phyloP scores from a whole-genome alignment of 1,140 invertebrate genomes.

The Amphibalanus amphitrite region DNA sequence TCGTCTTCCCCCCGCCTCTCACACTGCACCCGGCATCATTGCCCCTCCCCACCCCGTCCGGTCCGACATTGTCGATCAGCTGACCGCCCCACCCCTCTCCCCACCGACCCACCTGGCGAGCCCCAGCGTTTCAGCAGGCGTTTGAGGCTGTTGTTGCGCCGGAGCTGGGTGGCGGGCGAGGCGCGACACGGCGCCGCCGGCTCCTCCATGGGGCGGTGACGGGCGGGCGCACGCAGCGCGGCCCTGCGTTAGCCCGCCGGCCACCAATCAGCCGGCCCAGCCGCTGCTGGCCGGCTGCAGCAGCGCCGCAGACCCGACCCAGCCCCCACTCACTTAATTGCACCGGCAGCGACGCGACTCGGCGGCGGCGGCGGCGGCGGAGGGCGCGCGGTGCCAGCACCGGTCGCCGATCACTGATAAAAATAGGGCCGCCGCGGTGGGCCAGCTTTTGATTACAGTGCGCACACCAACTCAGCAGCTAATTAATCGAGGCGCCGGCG shows the following conservation, averaged over 20 bases:
- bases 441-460: background rate
- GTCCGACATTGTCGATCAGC: no score
- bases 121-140: conserved; percentile 32
- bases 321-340: background rate
- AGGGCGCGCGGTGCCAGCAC: background rate
- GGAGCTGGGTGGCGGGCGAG: conserved; percentile 25
- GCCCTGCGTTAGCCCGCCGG: no score
- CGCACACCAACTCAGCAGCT: conserved; percentile 13
- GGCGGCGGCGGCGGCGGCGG: no score
- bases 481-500: background rate
- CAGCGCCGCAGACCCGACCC: background rate
- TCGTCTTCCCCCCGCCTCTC: no score
- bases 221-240: conserved; percentile 14
- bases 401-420: conserved; percentile 17
- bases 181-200: conserved; percentile 17
- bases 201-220: background rate
- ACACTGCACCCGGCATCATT: no score
- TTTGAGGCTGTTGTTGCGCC: conserved; percentile 39
- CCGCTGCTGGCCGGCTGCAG: background rate
- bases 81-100: background rate
- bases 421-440: conserved; percentile 16
- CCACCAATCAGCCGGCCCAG: no score
- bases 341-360: background rate
- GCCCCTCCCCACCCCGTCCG: no score
- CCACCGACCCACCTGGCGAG: background rate